phyloP scores from a whole-genome alignment of 1,140 invertebrate genomes.

The Thereuonema tuberculata region DNA sequence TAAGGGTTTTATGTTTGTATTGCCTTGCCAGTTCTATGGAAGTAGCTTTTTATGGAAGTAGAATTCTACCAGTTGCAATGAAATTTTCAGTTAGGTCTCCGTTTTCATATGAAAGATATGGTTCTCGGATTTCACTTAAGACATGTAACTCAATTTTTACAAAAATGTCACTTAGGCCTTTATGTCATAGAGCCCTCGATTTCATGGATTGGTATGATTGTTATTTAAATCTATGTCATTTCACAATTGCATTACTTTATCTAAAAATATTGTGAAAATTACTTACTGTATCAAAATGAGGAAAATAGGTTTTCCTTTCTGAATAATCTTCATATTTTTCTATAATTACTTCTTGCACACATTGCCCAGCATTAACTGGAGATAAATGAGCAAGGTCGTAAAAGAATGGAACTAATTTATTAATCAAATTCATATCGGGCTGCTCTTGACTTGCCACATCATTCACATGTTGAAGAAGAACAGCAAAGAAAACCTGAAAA shows the following conservation, averaged over 20 bases:
- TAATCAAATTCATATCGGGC: slow-evolving; percentile 21
- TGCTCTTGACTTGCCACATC: slow-evolving; percentile 40
- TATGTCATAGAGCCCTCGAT: too few relatives aligned
- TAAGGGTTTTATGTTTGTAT: too few relatives aligned
- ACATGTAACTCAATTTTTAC: too few relatives aligned
- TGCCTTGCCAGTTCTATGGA: too few relatives aligned
- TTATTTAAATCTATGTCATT: too few relatives aligned
- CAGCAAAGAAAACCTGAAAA: slow-evolving; percentile 43
- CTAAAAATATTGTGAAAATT: slow-evolving; percentile 2
- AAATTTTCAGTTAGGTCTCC: too few relatives aligned
- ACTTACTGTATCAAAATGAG: not conserved
- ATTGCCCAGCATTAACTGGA: slow-evolving; percentile 46
- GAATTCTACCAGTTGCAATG: too few relatives aligned
- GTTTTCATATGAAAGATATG: too few relatives aligned
- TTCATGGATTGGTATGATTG: too few relatives aligned
- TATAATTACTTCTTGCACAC: slow-evolving; percentile 50
- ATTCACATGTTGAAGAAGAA: slow-evolving; percentile 58
- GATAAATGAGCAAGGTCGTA: slow-evolving; percentile 57
- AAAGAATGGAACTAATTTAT: slow-evolving; percentile 47
- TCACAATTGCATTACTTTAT: not conserved
- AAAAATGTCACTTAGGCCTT: too few relatives aligned
- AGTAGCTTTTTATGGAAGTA: too few relatives aligned
- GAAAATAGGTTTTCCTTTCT: not conserved
- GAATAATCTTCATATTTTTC: slow-evolving; percentile 55
- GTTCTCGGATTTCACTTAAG: too few relatives aligned